Evolutionary conservation across 2,797 vertebrate species (phyloP).

Genomic region (Fistularia tabacaria): DNA sequence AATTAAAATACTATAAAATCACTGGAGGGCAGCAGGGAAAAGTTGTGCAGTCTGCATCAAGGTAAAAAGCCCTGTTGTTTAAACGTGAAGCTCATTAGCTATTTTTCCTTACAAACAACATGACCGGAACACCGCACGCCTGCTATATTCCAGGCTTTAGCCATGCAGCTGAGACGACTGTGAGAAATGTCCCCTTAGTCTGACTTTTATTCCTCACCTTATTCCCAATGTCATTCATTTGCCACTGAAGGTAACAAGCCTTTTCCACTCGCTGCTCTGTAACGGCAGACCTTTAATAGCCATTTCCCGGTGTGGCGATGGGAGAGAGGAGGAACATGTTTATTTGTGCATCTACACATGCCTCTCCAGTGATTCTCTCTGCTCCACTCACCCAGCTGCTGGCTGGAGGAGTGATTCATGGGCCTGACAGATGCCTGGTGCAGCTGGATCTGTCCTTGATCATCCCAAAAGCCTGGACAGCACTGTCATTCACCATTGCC

Average conservation of each 20-base stretch:
- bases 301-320: slow-evolving; percentile 76
- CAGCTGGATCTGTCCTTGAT: slow-evolving; percentile 99
- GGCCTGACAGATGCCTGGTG: slow-evolving; percentile 99
- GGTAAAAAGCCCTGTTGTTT: slow-evolving; percentile 4
- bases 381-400: slow-evolving; percentile 86
- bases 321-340: slow-evolving; percentile 76
- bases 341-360: slow-evolving; percentile 80
- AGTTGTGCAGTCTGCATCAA: slow-evolving; percentile 6
- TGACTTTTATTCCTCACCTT: slow-evolving; percentile 74
- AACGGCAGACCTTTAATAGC: slow-evolving; percentile 82
- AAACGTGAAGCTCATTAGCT: slow-evolving; percentile 27
- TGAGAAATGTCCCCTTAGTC: slow-evolving; percentile 67
- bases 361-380: slow-evolving; percentile 85
- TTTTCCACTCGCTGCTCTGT: slow-evolving; percentile 74
- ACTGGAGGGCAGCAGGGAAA: slow-evolving; percentile 1
- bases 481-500: slow-evolving; percentile 99
- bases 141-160: slow-evolving; percentile 42
- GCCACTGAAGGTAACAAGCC: slow-evolving; percentile 79
- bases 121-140: slow-evolving; percentile 43
- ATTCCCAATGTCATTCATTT: slow-evolving; percentile 84
- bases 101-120: slow-evolving; percentile 23
- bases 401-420: slow-evolving; percentile 99
- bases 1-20: slow-evolving; percentile 1
- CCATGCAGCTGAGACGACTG: slow-evolving; percentile 52
- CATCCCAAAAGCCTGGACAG: slow-evolving; percentile 99